Base-by-base conservation (phyloP, 2,113 vertebrate genomes). In the Heterochromis multidens region DNA sequence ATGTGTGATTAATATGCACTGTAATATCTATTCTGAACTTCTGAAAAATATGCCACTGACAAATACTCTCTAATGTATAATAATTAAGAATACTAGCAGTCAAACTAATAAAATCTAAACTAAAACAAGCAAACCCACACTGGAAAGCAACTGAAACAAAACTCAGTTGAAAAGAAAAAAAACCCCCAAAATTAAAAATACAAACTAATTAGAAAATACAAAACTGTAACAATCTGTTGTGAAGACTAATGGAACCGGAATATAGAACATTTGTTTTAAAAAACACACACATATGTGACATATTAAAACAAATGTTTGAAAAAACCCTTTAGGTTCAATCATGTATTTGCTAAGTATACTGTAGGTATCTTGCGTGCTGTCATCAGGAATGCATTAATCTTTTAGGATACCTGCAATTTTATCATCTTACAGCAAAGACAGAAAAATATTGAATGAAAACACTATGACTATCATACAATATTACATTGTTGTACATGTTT, bases 141-240 rank as follows among this genome's bases (percentile, higher is more conserved):
- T 40, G 37, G 37, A 37, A 37, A 37, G 1, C 8, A 37, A 31
- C 31, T 37, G 9, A 37, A 37, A 37, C 37, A 10, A 35, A 35
- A 35, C 33, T 35, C 7, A 35, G 7, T 35, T 35, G 33, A 35
- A 35, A 35, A 35, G 33, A 35, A 11, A 37, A 37, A 37, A 37
- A 2, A 37, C 8, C n/a, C 0, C 0, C 6, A 37, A 16, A 40
- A 63, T n/a, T n/a, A n/a, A n/a, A n/a, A n/a, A n/a, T n/a, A n/a
- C n/a, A 16, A 67, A 67, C n/a, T 0, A 9, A 43, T 8, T 37
- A 40, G 21, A 65, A 65, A 65, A 67, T 67, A 43, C 23, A 25
- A 43, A 43, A 43, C 37, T 67, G 13, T 6, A 67, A 25, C 17
- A 4, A 67, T 67, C 1, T 3, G 25, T 67, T 25, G 3, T 43